phyloP scores from a whole-genome alignment of 2,113 vertebrate species.

The Chaetorhynchus papuensis region DNA sequence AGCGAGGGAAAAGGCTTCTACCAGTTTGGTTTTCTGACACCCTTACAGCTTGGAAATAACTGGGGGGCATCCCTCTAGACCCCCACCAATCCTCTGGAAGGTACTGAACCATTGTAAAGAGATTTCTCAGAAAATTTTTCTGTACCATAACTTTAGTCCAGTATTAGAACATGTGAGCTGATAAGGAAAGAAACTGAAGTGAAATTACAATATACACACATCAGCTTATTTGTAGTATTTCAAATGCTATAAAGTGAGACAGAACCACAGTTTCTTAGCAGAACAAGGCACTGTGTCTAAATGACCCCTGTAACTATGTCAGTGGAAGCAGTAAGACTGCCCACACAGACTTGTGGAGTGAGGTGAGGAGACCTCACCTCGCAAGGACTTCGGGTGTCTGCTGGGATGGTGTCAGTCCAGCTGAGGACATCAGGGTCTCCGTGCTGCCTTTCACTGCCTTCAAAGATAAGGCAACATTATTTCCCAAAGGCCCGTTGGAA shows the following conservation, averaged over 20 bases:
- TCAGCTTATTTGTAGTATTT: neutral
- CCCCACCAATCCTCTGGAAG: neutral
- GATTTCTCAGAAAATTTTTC: neutral
- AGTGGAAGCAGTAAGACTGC: neutral
- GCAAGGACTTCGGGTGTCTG: slow-evolving; percentile 65
- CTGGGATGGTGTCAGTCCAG: slow-evolving; percentile 65
- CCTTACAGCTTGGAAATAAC: neutral
- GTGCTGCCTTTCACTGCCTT: slow-evolving; percentile 63
- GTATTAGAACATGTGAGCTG: neutral
- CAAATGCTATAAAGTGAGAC: neutral
- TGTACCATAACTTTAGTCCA: neutral
- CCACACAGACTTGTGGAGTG: neutral
- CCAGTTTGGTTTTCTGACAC: neutral
- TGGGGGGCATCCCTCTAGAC: too few relatives aligned
- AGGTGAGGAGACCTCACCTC: slow-evolving; percentile 71
- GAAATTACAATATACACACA: neutral
- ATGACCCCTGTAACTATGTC: neutral
- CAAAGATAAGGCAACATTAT: slow-evolving; percentile 56
- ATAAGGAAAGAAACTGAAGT: neutral
- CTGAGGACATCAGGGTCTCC: slow-evolving; percentile 4
- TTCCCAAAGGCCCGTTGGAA: slow-evolving; percentile 80
- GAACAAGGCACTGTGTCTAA: neutral
- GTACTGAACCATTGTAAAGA: neutral
- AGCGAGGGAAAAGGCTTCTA: neutral
- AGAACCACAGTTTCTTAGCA: neutral